Evolutionary conservation across 2,888 invertebrate species (phyloP).

Genomic region (Apamea epomidion): DNA sequence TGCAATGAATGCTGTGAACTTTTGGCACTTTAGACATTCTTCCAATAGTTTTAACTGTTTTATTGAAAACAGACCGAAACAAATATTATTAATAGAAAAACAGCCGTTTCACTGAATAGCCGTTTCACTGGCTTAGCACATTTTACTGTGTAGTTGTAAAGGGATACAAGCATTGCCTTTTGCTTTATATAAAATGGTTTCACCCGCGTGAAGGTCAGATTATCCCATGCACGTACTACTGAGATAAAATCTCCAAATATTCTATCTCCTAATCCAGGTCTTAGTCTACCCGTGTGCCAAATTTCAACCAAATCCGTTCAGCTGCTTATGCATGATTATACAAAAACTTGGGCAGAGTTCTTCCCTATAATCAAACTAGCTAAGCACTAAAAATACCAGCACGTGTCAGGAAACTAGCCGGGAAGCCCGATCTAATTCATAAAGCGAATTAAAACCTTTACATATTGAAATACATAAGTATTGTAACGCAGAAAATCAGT

Average conservation of each 20-base stretch:
- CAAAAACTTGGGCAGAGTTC: background rate
- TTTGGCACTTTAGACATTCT: background rate
- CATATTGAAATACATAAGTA: background rate
- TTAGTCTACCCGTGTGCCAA: too few relatives aligned
- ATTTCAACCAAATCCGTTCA: too few relatives aligned
- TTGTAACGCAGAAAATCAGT: background rate
- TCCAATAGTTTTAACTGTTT: background rate
- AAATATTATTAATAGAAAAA: background rate
- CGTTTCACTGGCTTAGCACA: background rate
- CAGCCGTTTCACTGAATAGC: background rate
- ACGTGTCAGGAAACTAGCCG: background rate
- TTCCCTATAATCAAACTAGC: background rate
- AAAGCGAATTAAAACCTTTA: background rate
- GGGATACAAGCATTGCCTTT: background rate
- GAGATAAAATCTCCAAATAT: background rate
- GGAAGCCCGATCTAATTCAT: background rate
- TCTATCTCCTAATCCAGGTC: background rate
- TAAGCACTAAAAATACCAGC: background rate
- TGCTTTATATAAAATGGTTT: background rate
- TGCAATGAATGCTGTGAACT: background rate
- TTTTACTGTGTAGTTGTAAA: background rate
- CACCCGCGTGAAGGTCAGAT: background rate
- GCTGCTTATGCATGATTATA: background rate
- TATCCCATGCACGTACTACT: background rate
- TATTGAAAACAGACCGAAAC: background rate